Conservation (phyloP, 30 jellyfish, hydroid and myxozoan genomes). For the Cassiopea andromeda region DNA sequence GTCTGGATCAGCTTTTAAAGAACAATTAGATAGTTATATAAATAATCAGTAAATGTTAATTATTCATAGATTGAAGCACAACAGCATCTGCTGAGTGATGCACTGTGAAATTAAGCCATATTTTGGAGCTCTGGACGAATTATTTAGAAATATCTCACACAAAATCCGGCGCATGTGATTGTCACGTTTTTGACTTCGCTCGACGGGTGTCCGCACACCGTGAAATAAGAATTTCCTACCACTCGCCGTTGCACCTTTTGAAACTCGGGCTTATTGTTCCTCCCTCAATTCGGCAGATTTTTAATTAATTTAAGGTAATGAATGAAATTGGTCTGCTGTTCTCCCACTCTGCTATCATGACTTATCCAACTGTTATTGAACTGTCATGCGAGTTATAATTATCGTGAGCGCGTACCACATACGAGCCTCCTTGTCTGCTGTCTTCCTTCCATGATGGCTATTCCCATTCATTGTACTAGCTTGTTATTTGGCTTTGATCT, state of each 20-base stretch:
- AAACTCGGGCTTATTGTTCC: neutral
- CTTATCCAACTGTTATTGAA: too few species aligned
- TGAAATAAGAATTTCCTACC: neutral
- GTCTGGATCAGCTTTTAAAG: constrained; percentile 39
- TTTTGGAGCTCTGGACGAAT: constrained; percentile 12
- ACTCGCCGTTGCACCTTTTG: constrained; percentile 12
- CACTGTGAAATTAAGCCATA: constrained; percentile 34
- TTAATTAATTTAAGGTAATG: neutral
- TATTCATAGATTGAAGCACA: constrained; percentile 17
- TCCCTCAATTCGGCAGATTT: neutral
- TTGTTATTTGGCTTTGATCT: too few species aligned
- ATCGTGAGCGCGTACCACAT: too few species aligned
- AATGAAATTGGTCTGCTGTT: neutral
- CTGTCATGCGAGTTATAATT: too few species aligned
- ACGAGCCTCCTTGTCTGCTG: too few species aligned
- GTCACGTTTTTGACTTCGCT: constrained; percentile 16
- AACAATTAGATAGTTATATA: constrained; percentile 18
- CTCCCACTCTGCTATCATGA: neutral
- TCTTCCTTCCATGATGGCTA: too few species aligned
- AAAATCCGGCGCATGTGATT: constrained; percentile 7
- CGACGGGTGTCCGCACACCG: constrained; percentile 50
- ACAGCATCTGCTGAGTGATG: constrained; percentile 27
- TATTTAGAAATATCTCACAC: constrained; percentile 37
- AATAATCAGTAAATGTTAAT: constrained; percentile 15
- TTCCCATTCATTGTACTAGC: too few species aligned